Base-by-base conservation (phyloP, 2,113 vertebrate genomes). In the Platycercus adscitus region DNA sequence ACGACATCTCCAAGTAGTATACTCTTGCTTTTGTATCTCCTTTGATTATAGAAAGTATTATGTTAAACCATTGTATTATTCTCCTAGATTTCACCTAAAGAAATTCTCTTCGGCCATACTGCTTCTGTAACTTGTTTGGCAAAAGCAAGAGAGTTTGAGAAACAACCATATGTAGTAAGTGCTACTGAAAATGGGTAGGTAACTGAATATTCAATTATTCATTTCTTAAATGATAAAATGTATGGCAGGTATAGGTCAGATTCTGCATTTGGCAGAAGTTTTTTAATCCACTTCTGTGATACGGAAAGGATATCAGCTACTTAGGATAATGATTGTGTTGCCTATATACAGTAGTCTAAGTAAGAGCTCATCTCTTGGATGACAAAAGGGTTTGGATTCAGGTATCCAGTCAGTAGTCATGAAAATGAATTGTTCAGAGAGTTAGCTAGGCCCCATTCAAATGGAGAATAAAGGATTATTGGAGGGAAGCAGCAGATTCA, bases 111-210 rank as follows among this genome's bases (percentile, higher is more conserved):
- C 91, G 98, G 98, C 56, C 98, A 98, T 76, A 97, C 97, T 8
- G 84, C 98, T 86, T 95, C 98, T 33, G 83, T 98, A 77, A 98
- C 96, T 10, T 98, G 98, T 88, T 97, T 98, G 96, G 98, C 98
- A 64, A 98, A 97, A 95, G 98, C 98, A 9, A 98, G 98, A 79
- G 98, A 98, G 72, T 98, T 98, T 97, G 98, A 98, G 75, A 98
- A 98, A 87, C 97, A 98, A 33, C 98, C 98, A 2, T 98, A 97
- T 52, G 63, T 98, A 37, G 98, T 98, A 84, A 98, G 98, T 83
- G 98, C 98, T 82, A 91, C 98, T 72, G 98, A 98, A 96, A 98
- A 98, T 65, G 98, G 98, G 98, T 98, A 97, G 88, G 98, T 98
- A 89, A 50, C 47, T 81, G 28, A 50, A 61, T 87, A 76, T 75